Evolutionary conservation across 2,888 invertebrate species (phyloP), one percentile per base, ranked within the genome.

Genomic region (Taenaris catops): DNA sequence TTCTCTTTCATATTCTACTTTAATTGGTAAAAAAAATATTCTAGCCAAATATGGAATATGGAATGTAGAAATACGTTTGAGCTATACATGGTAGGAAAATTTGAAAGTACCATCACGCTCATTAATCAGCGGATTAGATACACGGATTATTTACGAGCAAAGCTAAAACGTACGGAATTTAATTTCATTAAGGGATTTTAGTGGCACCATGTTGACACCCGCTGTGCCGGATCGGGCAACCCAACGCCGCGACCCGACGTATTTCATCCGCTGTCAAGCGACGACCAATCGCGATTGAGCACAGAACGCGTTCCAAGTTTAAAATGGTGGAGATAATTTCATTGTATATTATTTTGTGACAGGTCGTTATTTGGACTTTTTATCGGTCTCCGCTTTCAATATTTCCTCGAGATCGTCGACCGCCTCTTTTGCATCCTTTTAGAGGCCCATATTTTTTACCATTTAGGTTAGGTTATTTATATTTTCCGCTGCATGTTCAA

Each of bases 341-440:
- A 79, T 80, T 83, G 80, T 86, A 86, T 80, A 83, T 84, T 84
- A 83, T 81, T 62, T 83, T 74, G 84, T 84, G 86, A 86, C 86
- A 84, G 86, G 86, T 83, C 83, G 80, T 86, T 84, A 84, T 80
- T 86, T 79, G 58, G 61, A 72, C 52, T 71, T 76, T 84, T 81
- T 84, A 83, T 81, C 65, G 72, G 59, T 64, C 52, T 59, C 47
- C 58, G 66, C 68, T 70, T 75, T 72, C 67, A 62, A 76, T 80
- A 78, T 75, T 72, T 71, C 64, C 66, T 44, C 49, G 59, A 61
- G 64, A 69, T 49, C 52, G 47, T 53, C 46, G 53, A 56, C 46
- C 38, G 31, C 28, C 23, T 34, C 31, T 40, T 35, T 12, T 27
- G 34, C 19, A 35, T 41, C 23, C 27, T 38, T 40, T 34, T 17